Evolutionary conservation across 2,113 vertebrate species (phyloP), one percentile per base, ranked within the genome.

Genomic region (Esox niger): DNA sequence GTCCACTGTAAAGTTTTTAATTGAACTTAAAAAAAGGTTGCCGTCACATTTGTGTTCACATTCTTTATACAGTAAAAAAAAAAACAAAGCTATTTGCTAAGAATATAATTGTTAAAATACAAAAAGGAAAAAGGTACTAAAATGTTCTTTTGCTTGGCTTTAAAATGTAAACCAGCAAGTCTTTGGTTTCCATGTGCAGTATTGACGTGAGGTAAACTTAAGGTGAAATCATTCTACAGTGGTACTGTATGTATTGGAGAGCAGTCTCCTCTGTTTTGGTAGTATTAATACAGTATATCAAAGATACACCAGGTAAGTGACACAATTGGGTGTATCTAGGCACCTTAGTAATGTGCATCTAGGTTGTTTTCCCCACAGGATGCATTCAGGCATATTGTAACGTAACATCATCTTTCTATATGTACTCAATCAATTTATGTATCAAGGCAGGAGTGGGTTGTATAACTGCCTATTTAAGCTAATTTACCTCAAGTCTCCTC

Each of bases 1-100:
- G 97, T 98, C 94, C 96, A 95, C 95, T 99, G 97, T 99, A 99
- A 98, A 99, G 96, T 99, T 99, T 99, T 97, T 99, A 99, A 98
- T 97, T 96, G 94, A 98, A 95, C 94, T 94, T 93, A 91, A 90
- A 90, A 87, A 82, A 88, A 94, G 92, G 93, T 96, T 93, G 92
- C 94, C 95, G 95, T 98, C 94, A 94, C 94, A 92, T 94, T 92
- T 94, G 91, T 94, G 90, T 91, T 95, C 93, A 94, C 93, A 90
- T 93, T 96, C 91, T 95, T 93, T 93, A 94, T 92, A 95, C 93
- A 93, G 91, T 91, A 88, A 88, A 90, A 91, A 90, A 91, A 83
- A 91, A 90, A 91, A 83, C 77, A 90, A 89, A 88, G 91, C 91
- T 90, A 90, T 95, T 95, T 94, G 94, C 91, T 95, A 93, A 95